These are phyloP conservation scores for Centropus bengalensis DNA, from an alignment of 2,113 vertebrate species.

Conservation along the genomic window DNA sequence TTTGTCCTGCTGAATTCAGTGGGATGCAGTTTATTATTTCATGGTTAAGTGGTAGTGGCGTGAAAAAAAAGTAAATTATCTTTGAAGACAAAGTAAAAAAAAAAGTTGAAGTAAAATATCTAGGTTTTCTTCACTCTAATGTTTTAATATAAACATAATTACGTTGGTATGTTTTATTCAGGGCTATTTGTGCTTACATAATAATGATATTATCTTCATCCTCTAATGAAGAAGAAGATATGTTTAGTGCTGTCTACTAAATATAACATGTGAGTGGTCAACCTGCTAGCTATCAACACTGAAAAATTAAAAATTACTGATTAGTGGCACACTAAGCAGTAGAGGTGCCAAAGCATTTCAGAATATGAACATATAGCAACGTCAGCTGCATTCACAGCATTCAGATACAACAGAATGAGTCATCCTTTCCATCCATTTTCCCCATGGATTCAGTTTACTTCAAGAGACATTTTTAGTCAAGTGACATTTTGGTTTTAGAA, in stretches of 20 bases:
- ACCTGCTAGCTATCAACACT: not conserved
- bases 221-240: not conserved
- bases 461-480: not conserved
- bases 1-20: not conserved
- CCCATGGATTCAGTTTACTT: slow-evolving; percentile 8
- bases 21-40: not conserved
- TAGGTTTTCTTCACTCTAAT: not conserved
- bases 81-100: not conserved
- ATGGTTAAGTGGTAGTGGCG: not conserved
- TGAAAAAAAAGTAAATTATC: not conserved
- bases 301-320: not conserved
- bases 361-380: not conserved
- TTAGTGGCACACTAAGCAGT: not conserved
- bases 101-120: not conserved
- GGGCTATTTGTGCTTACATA: not conserved
- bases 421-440: slow-evolving; percentile 4
- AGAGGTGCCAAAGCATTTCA: not conserved
- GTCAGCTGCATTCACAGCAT: not conserved
- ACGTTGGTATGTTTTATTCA: not conserved
- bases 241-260: not conserved
- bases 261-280: not conserved
- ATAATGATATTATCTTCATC: not conserved
- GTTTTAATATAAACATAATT: not conserved
- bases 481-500: not conserved
- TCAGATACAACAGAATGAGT: not conserved